Evolutionary conservation across 1,140 invertebrate species (phyloP), one percentile per base, ranked within the genome.

Genomic region (Drosophila ohnishii): DNA sequence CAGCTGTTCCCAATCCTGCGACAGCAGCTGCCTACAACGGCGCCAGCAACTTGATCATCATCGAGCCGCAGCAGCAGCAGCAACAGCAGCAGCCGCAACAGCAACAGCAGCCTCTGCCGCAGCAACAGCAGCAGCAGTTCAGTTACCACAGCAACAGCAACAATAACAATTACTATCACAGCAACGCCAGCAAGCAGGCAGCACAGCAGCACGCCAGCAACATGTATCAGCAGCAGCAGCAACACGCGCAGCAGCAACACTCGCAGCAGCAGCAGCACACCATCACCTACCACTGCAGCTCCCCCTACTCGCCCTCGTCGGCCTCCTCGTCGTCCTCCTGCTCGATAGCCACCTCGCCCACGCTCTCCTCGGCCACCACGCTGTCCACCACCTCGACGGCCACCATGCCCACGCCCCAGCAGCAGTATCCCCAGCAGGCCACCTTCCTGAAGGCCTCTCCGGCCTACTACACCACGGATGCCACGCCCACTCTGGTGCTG

Each of bases 251-350:
- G 10, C 84, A 77, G 16, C 73, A 56, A 25, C 76, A 45, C 35
- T 67, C 78, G 16, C 75, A 66, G 5, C 81, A 70, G 16, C 74
- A 50, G 34, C 88, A 82, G 19, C 72, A 48, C 51, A 58, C 79
- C 63, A 88, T 88, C 34, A 78, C 84, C 53, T 88, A 88, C 57
- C 85, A 88, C 53, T 84, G 84, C 80, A 87, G 78, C 64, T 90
- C 90, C n/a, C 90, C 90, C 25, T 91, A 91, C 50, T 90, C 90
- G 16, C 90, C 90, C 22, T 91, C 90, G 32, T 90, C 90, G 50
- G 83, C 90, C 35, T 91, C 90, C n/a, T 91, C 90, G 16, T 91
- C 89, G 19, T 90, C 90, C n/a, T 90, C 89, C 51, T 91, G 90
- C 59, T 91, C 90, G 51, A 91, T 91, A 59, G 90, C 90, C 69